Base-by-base conservation (phyloP, 2,888 invertebrate genomes). In the Scrobipalpa atriplicella region DNA sequence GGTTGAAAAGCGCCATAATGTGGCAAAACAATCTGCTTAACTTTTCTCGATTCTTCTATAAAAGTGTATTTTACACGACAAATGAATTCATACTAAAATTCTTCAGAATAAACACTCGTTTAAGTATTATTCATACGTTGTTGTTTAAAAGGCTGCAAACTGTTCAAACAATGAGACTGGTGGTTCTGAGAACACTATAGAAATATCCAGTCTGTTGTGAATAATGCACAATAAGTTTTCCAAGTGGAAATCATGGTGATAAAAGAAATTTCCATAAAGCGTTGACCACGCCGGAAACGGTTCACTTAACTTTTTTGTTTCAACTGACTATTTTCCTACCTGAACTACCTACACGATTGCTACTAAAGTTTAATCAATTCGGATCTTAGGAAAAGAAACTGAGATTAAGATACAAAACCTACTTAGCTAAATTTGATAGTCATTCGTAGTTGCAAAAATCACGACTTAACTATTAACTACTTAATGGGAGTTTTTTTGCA, bases 141-240 rank as follows among this genome's bases (percentile, higher is more conserved):
- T 85, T 85, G 77, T 83, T 82, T 75, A 67, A 56, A 56, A 68
- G 66, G 61, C 65, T 70, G 66, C 79, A 81, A 85, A 81, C 86
- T 91, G 90, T 81, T 70, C 72, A 89, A 89, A 90, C 74, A 88
- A 67, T 80, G 79, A 76, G 77, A 78, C 87, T 74, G 87, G 85
- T 84, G 72, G 16, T 61, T 41, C 61, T n/a, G 19, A 41, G 41
- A 61, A 61, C 3, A 0, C n/a, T 11, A 3, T 47, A 47, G 11
- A 62, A 47, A 62, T 43, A 13, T 8, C 29, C 58, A 16, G 29
- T 2, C n/a, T 41, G 21, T n/a, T 21, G 11, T 13, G 13, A n/a
- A 5, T 43, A 43, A 62, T 29, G 29, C 43, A 64, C 38, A 60
- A 9, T 64, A 56, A 63, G 36, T 47, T 47, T 41, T 16, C 11